These are phyloP conservation scores for Glareola pratincola DNA, from an alignment of 2,113 vertebrate genomes.

Conservation along the genomic window DNA sequence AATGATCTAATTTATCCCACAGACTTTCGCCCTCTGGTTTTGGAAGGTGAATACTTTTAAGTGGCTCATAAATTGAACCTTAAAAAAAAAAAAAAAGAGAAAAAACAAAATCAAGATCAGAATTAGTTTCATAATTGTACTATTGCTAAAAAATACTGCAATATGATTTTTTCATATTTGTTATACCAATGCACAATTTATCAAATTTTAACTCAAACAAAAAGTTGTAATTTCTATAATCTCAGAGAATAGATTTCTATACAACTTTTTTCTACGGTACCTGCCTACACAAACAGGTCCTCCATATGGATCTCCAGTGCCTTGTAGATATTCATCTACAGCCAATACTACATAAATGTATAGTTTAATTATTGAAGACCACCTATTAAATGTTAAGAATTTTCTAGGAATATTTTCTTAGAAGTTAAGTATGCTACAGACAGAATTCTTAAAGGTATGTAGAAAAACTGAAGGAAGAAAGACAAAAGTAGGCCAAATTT, in stretches of 20 bases:
- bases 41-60: constrained; percentile 84
- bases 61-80: constrained; percentile 97
- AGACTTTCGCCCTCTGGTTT: constrained; percentile 82
- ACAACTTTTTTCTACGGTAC: neutral
- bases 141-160: neutral
- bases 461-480: neutral
- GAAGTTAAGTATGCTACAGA: neutral
- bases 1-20: constrained; percentile 92
- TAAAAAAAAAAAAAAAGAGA: neutral
- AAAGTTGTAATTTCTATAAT: neutral
- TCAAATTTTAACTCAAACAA: neutral
- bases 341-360: neutral
- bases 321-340: neutral
- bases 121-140: neutral
- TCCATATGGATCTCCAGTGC: neutral
- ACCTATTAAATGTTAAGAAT: neutral
- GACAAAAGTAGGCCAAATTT: neutral
- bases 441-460: neutral
- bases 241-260: neutral
- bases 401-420: neutral
- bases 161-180: neutral
- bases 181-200: neutral
- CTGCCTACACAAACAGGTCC: neutral
- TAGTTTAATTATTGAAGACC: neutral
- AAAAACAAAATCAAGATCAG: neutral